phyloP scores from a whole-genome alignment of 2,113 vertebrate species.

The Salvelinus namaycush region DNA sequence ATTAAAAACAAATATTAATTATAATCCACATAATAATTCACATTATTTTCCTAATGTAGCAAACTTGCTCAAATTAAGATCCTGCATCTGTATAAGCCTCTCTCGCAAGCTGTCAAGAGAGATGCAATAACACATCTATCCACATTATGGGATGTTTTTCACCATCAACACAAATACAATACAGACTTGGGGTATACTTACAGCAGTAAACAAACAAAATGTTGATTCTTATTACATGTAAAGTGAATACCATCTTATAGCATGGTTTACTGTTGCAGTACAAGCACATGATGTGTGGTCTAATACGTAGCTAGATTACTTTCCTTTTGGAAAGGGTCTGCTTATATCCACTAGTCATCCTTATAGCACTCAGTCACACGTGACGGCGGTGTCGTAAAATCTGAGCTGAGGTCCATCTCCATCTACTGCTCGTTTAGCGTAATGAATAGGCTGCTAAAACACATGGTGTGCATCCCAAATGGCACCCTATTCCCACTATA shows the following conservation, averaged over 20 bases:
- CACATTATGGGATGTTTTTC: neutral
- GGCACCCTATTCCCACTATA: too few relatives aligned
- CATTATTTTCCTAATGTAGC: too few relatives aligned
- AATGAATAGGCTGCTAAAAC: conserved; percentile 54
- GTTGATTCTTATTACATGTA: neutral
- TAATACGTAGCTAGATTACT: neutral
- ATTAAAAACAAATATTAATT: too few relatives aligned
- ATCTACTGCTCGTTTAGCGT: conserved; percentile 43
- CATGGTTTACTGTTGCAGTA: neutral
- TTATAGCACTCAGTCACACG: conserved; percentile 26
- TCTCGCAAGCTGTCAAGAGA: conserved; percentile 28
- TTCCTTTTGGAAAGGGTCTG: neutral
- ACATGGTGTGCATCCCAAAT: conserved; percentile 17
- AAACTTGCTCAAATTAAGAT: too few relatives aligned
- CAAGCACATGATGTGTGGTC: neutral
- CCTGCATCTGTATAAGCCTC: conserved; percentile 31
- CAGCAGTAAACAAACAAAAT: neutral
- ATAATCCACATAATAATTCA: too few relatives aligned
- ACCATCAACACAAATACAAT: neutral
- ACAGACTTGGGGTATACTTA: neutral
- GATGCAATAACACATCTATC: conserved; percentile 9
- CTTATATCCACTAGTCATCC: conserved; percentile 4
- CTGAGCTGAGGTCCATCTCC: conserved; percentile 43
- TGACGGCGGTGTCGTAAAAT: neutral
- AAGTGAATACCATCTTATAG: neutral